These are phyloP conservation scores for Helicorthomorpha holstii DNA, from an alignment of 1,140 invertebrate species.

Conservation along the genomic window DNA sequence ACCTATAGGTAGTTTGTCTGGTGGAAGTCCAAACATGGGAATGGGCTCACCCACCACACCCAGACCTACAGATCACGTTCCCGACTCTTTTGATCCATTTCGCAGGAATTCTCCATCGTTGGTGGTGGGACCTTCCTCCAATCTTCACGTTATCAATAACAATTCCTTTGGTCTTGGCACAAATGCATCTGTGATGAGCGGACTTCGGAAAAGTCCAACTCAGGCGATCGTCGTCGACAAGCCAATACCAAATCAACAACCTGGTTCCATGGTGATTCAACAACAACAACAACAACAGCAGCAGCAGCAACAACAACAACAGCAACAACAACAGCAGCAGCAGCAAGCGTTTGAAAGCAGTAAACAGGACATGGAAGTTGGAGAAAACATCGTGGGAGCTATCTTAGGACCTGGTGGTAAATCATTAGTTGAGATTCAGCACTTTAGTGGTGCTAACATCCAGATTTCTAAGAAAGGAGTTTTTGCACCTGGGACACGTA, in stretches of 20 bases:
- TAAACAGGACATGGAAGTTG: slow-evolving; percentile 7
- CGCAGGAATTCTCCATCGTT: slow-evolving; percentile 34
- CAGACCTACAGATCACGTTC: slow-evolving; percentile 11
- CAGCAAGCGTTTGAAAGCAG: background rate
- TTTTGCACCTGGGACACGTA: slow-evolving; percentile 87
- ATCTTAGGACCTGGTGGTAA: slow-evolving; percentile 90
- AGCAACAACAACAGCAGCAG: too few relatives aligned
- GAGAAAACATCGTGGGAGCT: slow-evolving; percentile 77
- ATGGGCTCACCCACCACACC: slow-evolving; percentile 14
- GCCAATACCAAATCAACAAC: slow-evolving; percentile 4
- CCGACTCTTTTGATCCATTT: slow-evolving; percentile 43
- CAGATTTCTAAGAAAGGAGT: slow-evolving; percentile 97
- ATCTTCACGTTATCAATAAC: slow-evolving; percentile 40
- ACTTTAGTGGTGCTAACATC: slow-evolving; percentile 87
- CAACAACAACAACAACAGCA: too few relatives aligned
- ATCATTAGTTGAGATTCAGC: slow-evolving; percentile 90
- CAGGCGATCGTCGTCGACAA: slow-evolving; percentile 39
- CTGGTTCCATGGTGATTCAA: background rate
- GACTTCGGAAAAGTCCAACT: slow-evolving; percentile 63
- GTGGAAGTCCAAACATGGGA: slow-evolving; percentile 6
- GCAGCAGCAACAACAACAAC: too few relatives aligned
- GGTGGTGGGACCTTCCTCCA: slow-evolving; percentile 25
- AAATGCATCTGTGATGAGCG: slow-evolving; percentile 17
- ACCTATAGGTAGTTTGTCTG: slow-evolving; percentile 38
- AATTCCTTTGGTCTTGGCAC: slow-evolving; percentile 63